These are phyloP conservation scores for Marronus borbonicus DNA, from an alignment of 2,888 invertebrate species.

Conservation along the genomic window DNA sequence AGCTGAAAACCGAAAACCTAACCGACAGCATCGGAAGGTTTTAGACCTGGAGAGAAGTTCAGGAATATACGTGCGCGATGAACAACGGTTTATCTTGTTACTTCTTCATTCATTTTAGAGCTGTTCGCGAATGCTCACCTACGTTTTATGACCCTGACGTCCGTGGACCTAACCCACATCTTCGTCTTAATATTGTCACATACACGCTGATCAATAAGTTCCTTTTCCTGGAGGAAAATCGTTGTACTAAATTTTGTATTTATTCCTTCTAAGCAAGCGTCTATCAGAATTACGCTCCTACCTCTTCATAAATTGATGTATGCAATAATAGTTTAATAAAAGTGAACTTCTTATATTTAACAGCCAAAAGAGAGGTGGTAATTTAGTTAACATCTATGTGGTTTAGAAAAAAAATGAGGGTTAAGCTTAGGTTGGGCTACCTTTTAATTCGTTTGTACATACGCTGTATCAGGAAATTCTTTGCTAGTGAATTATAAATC, in stretches of 20 bases:
- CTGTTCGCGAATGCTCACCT: background rate
- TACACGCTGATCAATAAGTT: slow-evolving; percentile 38
- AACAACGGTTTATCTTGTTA: slow-evolving; percentile 1
- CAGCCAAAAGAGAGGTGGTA: no score
- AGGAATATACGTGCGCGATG: background rate
- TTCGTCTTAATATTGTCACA: slow-evolving; percentile 17
- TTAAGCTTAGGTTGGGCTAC: no score
- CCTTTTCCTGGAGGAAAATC: background rate
- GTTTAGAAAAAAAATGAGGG: no score
- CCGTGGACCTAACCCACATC: background rate
- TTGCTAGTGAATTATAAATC: no score
- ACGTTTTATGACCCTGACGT: background rate
- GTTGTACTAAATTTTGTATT: slow-evolving; percentile 21
- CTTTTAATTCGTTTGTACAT: no score
- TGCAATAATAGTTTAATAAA: background rate
- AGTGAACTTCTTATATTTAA: no score
- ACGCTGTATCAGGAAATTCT: no score
- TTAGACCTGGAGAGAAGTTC: slow-evolving; percentile 24
- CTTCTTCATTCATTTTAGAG: slow-evolving; percentile 26
- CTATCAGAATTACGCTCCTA: slow-evolving; percentile 10
- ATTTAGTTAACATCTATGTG: no score
- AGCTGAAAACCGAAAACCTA: slow-evolving; percentile 14
- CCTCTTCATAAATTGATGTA: slow-evolving; percentile 27
- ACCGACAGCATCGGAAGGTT: background rate
- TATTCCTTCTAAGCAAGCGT: slow-evolving; percentile 17